These are phyloP conservation scores for Myotis myotis DNA, from an alignment of 2,797 vertebrate genomes.

Conservation along the genomic window DNA sequence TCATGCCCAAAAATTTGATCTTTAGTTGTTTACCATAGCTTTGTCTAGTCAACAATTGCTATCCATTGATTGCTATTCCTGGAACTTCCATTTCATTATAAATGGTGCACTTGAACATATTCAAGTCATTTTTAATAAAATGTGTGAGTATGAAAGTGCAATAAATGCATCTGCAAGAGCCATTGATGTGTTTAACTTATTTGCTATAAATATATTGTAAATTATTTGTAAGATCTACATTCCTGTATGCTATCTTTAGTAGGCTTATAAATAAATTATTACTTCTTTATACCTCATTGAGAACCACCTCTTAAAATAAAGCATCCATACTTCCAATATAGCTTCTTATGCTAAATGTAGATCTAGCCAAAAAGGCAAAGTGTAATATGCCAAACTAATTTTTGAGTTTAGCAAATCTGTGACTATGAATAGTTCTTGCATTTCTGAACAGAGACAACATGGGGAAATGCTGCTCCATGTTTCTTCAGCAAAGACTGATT, in stretches of 20 bases:
- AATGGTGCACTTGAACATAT: constrained; percentile 68
- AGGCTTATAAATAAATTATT: constrained; percentile 77
- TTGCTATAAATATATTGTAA: constrained; percentile 81
- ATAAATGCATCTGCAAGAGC: constrained; percentile 60
- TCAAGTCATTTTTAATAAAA: constrained; percentile 79
- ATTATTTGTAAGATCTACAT: constrained; percentile 79
- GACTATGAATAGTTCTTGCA: not conserved
- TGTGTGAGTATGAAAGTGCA: constrained; percentile 50
- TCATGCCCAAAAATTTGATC: constrained; percentile 55
- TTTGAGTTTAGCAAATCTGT: not conserved
- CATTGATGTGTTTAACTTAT: constrained; percentile 72
- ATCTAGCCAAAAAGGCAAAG: not conserved
- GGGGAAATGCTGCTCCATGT: not conserved
- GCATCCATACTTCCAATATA: not conserved
- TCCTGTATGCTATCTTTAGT: constrained; percentile 67
- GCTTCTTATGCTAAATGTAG: not conserved
- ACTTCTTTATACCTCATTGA: constrained; percentile 57
- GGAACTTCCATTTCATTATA: constrained; percentile 69
- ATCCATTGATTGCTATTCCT: constrained; percentile 62
- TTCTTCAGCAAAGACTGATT: not conserved
- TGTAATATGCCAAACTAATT: not conserved
- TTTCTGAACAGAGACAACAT: not conserved
- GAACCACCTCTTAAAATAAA: constrained; percentile 53
- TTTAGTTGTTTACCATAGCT: constrained; percentile 75
- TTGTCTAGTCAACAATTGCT: constrained; percentile 67